Conservation (phyloP, 2,888 invertebrate species). For the Diloba caeruleocephala region DNA sequence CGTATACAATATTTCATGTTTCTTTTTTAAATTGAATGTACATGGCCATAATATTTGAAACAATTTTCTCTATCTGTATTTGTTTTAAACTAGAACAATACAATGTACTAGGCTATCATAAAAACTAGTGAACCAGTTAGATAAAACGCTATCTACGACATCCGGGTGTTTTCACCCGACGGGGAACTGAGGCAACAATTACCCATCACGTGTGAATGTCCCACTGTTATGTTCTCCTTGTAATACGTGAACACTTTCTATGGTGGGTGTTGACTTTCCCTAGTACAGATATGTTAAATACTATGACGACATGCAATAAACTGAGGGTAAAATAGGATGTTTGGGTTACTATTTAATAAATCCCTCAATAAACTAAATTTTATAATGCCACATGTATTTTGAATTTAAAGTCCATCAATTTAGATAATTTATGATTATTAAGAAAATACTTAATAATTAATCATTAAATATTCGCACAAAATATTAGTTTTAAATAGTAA, state of each 20-base stretch:
- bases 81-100: conserved; percentile 53
- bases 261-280: conserved; percentile 55
- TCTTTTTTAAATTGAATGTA: neutral
- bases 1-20: too few relatives aligned
- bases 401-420: too few relatives aligned
- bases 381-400: too few relatives aligned
- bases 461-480: too few relatives aligned
- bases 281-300: conserved; percentile 30
- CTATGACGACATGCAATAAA: conserved; percentile 33
- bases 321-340: conserved; percentile 5
- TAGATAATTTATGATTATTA: too few relatives aligned
- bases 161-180: conserved; percentile 83
- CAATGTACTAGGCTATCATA: conserved; percentile 64
- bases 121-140: conserved; percentile 66
- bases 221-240: conserved; percentile 74
- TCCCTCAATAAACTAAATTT: too few relatives aligned
- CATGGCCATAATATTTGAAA: neutral
- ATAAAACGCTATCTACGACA: conserved; percentile 75
- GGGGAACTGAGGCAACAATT: conserved; percentile 73
- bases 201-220: conserved; percentile 77
- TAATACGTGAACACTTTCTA: conserved; percentile 72
- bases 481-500: too few relatives aligned
- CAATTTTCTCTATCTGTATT: neutral
- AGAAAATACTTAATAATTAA: too few relatives aligned
- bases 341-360: too few relatives aligned